Percentiles rank a stretch among this genome's conserved stretches.
These are phyloP conservation scores for Amblyjoppa fuscipennis DNA, from an alignment of 2,888 invertebrate species.

Conservation along the genomic window DNA sequence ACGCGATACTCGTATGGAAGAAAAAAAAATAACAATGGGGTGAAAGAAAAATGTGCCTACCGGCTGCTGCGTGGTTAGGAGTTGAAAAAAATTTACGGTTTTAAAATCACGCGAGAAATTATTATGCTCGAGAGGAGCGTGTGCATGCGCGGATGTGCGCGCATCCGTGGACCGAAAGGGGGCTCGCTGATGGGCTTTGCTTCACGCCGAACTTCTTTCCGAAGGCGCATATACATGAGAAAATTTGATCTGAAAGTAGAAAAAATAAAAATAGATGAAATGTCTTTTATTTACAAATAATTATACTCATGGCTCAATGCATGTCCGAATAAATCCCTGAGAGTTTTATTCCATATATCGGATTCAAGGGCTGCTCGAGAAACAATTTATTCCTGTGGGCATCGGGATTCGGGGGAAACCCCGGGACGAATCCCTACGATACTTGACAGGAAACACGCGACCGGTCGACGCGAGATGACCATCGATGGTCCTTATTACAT, in stretches of 20 bases:
- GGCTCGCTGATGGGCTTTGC: constrained; percentile 32
- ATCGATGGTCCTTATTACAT: constrained; percentile 46
- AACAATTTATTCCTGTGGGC: constrained; percentile 42
- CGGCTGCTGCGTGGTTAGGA: constrained; percentile 73
- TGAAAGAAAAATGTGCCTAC: constrained; percentile 29
- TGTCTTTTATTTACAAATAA: background rate
- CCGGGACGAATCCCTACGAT: background rate
- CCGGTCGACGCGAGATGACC: constrained; percentile 61
- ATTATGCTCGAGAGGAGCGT: constrained; percentile 76
- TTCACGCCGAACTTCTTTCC: constrained; percentile 9
- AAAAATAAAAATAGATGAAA: background rate
- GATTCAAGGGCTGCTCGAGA: constrained; percentile 17
- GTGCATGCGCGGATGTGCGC: constrained; percentile 25
- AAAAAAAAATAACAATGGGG: constrained; percentile 37
- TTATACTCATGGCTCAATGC: too few species aligned
- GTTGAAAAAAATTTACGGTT: constrained; percentile 84
- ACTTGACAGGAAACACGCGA: constrained; percentile 64
- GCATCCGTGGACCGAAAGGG: constrained; percentile 38
- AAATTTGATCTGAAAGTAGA: background rate
- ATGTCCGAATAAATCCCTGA: background rate
- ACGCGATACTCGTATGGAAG: constrained; percentile 40
- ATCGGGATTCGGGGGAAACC: constrained; percentile 9
- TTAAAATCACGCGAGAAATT: constrained; percentile 85
- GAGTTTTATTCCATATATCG: constrained; percentile 18
- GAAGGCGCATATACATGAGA: background rate